Base-by-base conservation (phyloP, 2,113 vertebrate species). In the Grallaria varia region DNA sequence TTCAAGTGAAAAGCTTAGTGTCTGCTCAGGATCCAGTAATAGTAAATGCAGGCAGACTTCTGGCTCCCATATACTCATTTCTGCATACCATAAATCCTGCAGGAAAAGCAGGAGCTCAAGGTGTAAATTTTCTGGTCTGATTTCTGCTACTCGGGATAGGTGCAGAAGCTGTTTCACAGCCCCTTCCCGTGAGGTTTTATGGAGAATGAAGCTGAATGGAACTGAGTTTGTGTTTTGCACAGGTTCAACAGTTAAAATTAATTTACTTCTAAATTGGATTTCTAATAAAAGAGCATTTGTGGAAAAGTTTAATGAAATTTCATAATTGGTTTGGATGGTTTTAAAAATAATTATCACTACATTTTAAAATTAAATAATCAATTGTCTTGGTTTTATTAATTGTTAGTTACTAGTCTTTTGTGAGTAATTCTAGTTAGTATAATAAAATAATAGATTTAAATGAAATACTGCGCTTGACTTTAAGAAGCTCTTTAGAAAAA, bases 41-140 rank as follows among this genome's bases (percentile, higher is more conserved):
- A 81, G 67, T 55, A 87, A 95, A 78, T 47, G 52, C 85, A 97
- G 75, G 50, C 78, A 92, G 78, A 69, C 22, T 88, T 74, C 67
- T 92, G 85, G 37, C 85, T 92, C 63, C 71, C 59, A 77, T 35
- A 31, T 42, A 59, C 42, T 77, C 55, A 58, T 74, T 69, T 85
- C 53, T 76, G 63, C 75, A 69, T 45, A 50, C 25, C 31, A 37
- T 55, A 63, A 80, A 66, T 77, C n/a, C 55, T 45, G 21, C 55
- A 42, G 50, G 59, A 30, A 55, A 90, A 74, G 7, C 0, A 1
- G n/a, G 6, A 93, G 8, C 8, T 4, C 47, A 66, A 77, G 55
- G 55, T 80, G 39, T 63, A 92, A 83, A 66, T 62, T 84, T 86
- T 69, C 45, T 76, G 45, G 40, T 77, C 59, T 80, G 59, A 66